A percentile compares a stretch with the other conserved stretches of the same genome.
These are phyloP conservation scores for Bombus sibiricus DNA, from an alignment of 1,140 invertebrate species.

Conservation along the genomic window DNA sequence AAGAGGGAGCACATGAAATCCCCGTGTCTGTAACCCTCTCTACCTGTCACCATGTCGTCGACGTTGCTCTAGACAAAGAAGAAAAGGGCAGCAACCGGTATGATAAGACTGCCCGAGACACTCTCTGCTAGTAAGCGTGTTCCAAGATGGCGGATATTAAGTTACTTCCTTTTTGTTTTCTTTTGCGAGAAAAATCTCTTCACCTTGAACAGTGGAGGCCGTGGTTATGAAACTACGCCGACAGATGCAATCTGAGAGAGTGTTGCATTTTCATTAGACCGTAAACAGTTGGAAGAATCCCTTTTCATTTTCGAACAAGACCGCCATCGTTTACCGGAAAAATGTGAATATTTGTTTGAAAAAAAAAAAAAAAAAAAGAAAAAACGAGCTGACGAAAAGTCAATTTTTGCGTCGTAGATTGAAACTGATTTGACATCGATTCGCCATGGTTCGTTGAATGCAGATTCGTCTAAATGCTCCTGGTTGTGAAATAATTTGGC, in stretches of 20 bases:
- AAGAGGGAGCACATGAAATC: constrained; percentile 11
- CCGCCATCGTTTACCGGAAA: neutral
- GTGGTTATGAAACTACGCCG: constrained; percentile 30
- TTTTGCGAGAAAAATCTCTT: constrained; percentile 28
- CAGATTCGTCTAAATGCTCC: no score
- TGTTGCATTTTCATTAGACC: constrained; percentile 38
- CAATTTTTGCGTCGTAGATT: neutral
- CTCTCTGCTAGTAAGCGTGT: constrained; percentile 35
- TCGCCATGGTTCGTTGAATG: neutral
- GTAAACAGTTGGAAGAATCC: neutral
- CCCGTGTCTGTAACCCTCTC: constrained; percentile 51
- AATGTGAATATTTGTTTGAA: neutral
- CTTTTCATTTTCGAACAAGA: neutral
- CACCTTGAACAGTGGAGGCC: neutral
- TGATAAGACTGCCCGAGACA: constrained; percentile 51
- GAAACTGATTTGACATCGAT: neutral
- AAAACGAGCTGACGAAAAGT: neutral
- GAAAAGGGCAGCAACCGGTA: constrained; percentile 26
- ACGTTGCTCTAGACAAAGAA: constrained; percentile 35
- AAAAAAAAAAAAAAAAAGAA: no score
- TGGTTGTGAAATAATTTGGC: neutral
- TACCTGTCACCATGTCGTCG: constrained; percentile 51
- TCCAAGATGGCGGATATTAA: constrained; percentile 47
- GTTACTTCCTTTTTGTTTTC: constrained; percentile 28
- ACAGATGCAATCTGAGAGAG: neutral